Conservation (phyloP, 2,797 vertebrate genomes). For the Smutsia temminckii region DNA sequence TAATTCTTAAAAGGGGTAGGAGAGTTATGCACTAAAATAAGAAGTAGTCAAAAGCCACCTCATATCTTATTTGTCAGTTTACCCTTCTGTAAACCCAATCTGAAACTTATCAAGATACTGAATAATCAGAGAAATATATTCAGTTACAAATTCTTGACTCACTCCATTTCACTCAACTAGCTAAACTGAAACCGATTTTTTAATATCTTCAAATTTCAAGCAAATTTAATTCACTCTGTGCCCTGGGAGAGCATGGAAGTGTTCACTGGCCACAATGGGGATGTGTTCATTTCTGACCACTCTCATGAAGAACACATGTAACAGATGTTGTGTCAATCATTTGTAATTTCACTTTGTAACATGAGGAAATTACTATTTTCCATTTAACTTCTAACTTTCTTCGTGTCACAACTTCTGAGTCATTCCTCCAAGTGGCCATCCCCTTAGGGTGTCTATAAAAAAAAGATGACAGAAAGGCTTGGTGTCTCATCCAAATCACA, state of each 20-base stretch:
- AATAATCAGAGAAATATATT: conserved; percentile 19
- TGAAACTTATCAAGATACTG: conserved; percentile 15
- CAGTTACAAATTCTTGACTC: not conserved
- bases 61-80: not conserved
- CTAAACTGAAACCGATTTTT: not conserved
- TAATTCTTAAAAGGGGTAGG: not conserved
- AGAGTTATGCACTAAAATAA: not conserved
- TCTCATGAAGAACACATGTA: not conserved
- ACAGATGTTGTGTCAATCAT: not conserved
- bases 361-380: conserved; percentile 45
- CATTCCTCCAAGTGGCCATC: not conserved
- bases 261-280: not conserved
- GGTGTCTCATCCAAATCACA: conserved; percentile 45
- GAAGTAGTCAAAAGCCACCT: not conserved
- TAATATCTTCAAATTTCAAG: not conserved
- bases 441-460: not conserved
- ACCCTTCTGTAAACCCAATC: not conserved
- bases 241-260: not conserved
- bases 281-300: not conserved
- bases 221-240: not conserved
- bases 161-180: not conserved
- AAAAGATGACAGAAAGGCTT: conserved; percentile 7
- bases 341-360: conserved; percentile 5
- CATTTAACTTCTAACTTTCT: conserved; percentile 51
- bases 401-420: conserved; percentile 45